A percentile compares a stretch with the other conserved stretches of the same genome.
Evolutionary conservation across 2,888 invertebrate genomes (phyloP).

Genomic region (Deilephila porcellus): DNA sequence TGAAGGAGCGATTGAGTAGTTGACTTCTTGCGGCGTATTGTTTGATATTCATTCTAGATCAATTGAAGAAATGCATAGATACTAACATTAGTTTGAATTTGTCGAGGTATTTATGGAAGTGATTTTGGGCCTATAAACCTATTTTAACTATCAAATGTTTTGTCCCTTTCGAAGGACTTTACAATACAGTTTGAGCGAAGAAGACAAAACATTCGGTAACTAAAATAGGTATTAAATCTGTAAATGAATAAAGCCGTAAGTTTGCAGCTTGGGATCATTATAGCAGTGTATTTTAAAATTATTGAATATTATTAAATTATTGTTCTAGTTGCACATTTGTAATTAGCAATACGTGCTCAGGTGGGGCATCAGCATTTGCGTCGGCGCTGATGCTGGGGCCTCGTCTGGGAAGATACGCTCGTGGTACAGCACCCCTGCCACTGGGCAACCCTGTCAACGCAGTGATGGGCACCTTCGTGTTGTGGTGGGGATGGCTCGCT

Average conservation of each 20-base stretch:
- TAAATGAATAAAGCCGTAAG: too few relatives aligned
- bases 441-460: conserved; percentile 96
- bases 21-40: too few relatives aligned
- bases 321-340: neutral
- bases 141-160: neutral
- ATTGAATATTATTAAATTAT: neutral
- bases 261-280: too few relatives aligned
- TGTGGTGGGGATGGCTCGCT: conserved; percentile 99
- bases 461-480: conserved; percentile 94
- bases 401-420: conserved; percentile 92
- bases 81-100: too few relatives aligned
- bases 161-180: too few relatives aligned
- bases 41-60: neutral
- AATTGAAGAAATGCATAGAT: neutral
- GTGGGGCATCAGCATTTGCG: conserved; percentile 91
- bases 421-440: conserved; percentile 90
- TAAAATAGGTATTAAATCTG: too few relatives aligned
- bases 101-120: too few relatives aligned
- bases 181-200: too few relatives aligned
- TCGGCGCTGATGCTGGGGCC: conserved; percentile 96
- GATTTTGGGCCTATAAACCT: neutral
- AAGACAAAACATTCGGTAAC: too few relatives aligned
- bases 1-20: too few relatives aligned
- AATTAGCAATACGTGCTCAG: conserved; percentile 56
- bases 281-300: neutral